Evolutionary conservation across 53 echinoderm and acorn worm species (phyloP), one percentile per base, ranked within the genome.

Genomic region (Actinopyga echinites): DNA sequence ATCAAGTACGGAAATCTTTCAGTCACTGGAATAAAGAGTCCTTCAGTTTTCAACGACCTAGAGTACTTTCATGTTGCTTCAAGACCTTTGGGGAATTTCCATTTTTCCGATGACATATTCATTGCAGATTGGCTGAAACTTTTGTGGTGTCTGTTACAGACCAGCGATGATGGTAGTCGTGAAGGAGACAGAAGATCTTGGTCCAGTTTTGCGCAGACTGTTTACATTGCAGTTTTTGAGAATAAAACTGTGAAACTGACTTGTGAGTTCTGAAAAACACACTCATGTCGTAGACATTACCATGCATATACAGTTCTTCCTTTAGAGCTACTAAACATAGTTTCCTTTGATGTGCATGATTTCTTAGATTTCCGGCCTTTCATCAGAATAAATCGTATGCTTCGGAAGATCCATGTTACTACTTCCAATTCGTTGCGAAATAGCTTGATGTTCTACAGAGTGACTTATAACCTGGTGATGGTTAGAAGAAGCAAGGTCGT

Each of bases 61-160:
- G 60, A 82, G 31, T 61, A 37, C 38, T 90, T 90, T 75, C 90
- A 86, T 75, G 83, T 75, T 6, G 86, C 86, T 42, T 66, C 87
- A 0, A 38, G 20, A 6, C 29, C 79, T 23, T 22, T 85, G 19
- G 79, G 65, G 33, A 53, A 53, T 8, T 79, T 30, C 30, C 65
- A 67, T 25, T 23, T 79, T 23, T 65, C 80, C 79, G 91, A 91
- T 56, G 91, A 91, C 29, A 38, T 91, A 29, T 91, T 64, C 30
- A 7, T 91, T 23, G 84, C 91, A 68, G 22, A 87, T 42, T 84
- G 84, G 87, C 28, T 36, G 19, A 87, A 62, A 30, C 28, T 60
- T n/a, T 26, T 30, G 69, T 69, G 87, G 91, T 7, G 56, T 55
- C 2, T 22, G 37, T 17, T 91, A 87, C 74, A 44, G 87, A 29